phyloP scores from a whole-genome alignment of 2,888 invertebrate genomes.

The Theodoxus fluviatilis region DNA sequence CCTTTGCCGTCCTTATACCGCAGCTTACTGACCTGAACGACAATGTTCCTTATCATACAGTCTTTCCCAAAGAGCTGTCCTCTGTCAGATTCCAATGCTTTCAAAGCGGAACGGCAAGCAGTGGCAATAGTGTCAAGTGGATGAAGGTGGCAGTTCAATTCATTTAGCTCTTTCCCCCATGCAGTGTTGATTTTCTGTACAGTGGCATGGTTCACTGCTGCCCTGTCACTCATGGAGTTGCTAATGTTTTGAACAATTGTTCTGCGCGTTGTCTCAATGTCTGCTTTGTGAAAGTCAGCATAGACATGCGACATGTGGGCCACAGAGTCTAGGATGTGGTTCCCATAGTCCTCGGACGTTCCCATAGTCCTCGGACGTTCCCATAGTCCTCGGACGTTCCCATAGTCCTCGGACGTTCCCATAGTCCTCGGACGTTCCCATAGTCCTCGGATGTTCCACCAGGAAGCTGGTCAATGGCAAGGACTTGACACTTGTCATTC shows the following conservation, averaged over 20 bases:
- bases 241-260: constrained; percentile 15
- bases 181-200: background rate
- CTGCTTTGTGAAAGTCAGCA: constrained; percentile 16
- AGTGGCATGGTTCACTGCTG: constrained; percentile 29
- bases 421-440: no score
- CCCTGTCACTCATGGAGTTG: constrained; percentile 28
- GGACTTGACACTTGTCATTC: constrained; percentile 21
- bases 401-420: no score
- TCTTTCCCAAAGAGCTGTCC: constrained; percentile 32
- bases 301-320: constrained; percentile 27
- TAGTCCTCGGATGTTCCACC: constrained; percentile 36
- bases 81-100: constrained; percentile 12
- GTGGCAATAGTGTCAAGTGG: constrained; percentile 29
- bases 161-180: constrained; percentile 30
- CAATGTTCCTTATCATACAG: constrained; percentile 32
- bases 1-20: constrained; percentile 35
- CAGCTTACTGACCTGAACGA: constrained; percentile 34
- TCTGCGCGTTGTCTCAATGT: constrained; percentile 20
- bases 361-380: no score
- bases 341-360: no score
- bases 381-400: no score
- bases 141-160: constrained; percentile 32
- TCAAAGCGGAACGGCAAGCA: constrained; percentile 27
- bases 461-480: constrained; percentile 33
- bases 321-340: constrained; percentile 28